Percentiles rank a stretch among this genome's conserved stretches.
These are phyloP conservation scores for Setipinna tenuifilis DNA, from an alignment of 2,797 vertebrate genomes.

Conservation along the genomic window DNA sequence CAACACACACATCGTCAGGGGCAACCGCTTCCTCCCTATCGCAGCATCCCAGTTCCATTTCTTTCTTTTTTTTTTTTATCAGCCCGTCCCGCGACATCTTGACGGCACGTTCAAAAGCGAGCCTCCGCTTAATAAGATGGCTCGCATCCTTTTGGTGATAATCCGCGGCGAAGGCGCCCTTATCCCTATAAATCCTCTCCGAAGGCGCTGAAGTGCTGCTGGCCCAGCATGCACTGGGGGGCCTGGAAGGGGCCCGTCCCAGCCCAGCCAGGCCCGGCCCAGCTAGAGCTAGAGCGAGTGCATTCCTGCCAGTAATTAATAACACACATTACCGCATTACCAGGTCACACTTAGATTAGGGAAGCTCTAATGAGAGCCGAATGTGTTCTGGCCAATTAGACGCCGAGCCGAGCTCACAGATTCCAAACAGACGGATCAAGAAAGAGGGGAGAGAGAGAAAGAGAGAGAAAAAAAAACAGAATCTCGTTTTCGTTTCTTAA, in stretches of 20 bases:
- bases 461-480: not conserved
- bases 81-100: not conserved
- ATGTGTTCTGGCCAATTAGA: slow-evolving; percentile 59
- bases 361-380: slow-evolving; percentile 51
- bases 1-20: too few relatives aligned
- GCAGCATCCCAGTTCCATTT: not conserved
- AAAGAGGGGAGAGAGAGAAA: not conserved
- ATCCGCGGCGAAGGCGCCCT: slow-evolving; percentile 1
- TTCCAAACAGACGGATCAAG: slow-evolving; percentile 6
- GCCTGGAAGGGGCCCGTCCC: slow-evolving; percentile 21
- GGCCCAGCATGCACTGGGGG: slow-evolving; percentile 3
- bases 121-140: not conserved
- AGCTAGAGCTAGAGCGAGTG: too few relatives aligned
- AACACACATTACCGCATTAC: slow-evolving; percentile 55
- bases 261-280: too few relatives aligned
- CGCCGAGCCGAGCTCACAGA: slow-evolving; percentile 22
- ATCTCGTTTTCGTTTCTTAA: not conserved
- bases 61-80: not conserved
- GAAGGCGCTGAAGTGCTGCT: not conserved
- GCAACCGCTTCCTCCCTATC: not conserved
- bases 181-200: slow-evolving; percentile 10
- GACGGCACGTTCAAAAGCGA: not conserved
- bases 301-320: slow-evolving; percentile 61
- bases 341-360: slow-evolving; percentile 59
- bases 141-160: not conserved